Conservation (phyloP, 2,797 vertebrate genomes). For the Sarcoramphus papa region DNA sequence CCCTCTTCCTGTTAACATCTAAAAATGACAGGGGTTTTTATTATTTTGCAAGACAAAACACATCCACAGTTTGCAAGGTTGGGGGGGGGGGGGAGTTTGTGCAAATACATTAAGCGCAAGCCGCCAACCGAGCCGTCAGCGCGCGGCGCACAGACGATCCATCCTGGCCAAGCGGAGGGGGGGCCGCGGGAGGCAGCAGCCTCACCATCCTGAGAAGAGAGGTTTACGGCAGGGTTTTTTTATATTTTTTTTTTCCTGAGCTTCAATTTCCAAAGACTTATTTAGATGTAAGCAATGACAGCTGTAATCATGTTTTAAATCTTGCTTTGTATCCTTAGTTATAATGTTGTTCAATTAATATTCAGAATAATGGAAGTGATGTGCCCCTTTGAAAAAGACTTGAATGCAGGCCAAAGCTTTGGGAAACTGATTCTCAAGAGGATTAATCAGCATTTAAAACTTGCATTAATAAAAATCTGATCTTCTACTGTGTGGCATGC, state of each 20-base stretch:
- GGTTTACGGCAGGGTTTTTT: constrained; percentile 10
- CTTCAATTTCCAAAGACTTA: constrained; percentile 74
- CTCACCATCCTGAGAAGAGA: constrained; percentile 18
- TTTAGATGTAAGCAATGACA: constrained; percentile 78
- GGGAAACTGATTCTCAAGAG: constrained; percentile 83
- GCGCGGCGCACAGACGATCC: background rate
- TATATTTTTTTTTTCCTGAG: background rate
- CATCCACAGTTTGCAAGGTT: background rate
- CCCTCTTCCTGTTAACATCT: background rate
- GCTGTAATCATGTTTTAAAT: constrained; percentile 78
- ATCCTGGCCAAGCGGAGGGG: background rate
- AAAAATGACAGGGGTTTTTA: background rate
- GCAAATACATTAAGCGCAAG: background rate
- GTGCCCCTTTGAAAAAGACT: constrained; percentile 76
- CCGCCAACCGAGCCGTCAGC: background rate
- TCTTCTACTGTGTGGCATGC: constrained; percentile 75
- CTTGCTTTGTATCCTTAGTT: constrained; percentile 78
- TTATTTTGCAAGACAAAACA: constrained; percentile 23
- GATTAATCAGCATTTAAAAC: constrained; percentile 88
- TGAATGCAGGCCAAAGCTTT: constrained; percentile 80
- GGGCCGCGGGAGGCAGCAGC: background rate
- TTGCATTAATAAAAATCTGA: constrained; percentile 90
- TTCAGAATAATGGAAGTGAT: constrained; percentile 80
- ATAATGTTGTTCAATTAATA: constrained; percentile 82
- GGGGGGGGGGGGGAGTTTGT: background rate